phyloP scores from a whole-genome alignment of 2,113 vertebrate species.

The Tympanuchus pallidicinctus region DNA sequence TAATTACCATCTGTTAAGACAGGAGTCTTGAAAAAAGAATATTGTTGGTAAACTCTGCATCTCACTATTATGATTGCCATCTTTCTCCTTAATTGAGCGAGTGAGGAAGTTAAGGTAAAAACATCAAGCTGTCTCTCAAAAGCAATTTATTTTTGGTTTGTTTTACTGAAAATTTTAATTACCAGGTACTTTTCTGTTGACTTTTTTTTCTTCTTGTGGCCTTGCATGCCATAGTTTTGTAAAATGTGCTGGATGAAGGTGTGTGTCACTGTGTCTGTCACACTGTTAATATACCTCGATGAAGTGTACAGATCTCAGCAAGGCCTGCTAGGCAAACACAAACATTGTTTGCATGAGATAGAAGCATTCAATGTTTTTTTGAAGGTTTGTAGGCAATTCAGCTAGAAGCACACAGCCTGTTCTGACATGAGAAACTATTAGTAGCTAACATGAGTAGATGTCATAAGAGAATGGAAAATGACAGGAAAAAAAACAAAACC shows the following conservation, averaged over 20 bases:
- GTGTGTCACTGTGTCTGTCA: fast-evolving
- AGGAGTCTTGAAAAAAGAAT: background rate
- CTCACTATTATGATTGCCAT: background rate
- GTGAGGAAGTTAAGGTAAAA: background rate
- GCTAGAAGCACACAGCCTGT: background rate
- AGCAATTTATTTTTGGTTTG: background rate
- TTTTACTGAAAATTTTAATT: background rate
- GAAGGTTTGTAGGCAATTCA: background rate
- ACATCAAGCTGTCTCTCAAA: background rate
- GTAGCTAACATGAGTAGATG: background rate
- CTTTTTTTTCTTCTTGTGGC: background rate
- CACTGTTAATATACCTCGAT: background rate
- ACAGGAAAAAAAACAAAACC: background rate
- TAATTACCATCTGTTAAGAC: background rate
- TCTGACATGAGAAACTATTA: background rate
- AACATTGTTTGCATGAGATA: background rate
- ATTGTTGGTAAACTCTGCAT: background rate
- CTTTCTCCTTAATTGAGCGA: background rate
- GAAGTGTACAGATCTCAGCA: background rate
- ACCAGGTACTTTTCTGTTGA: background rate
- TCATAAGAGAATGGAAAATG: background rate
- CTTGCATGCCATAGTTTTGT: background rate
- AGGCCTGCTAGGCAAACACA: background rate
- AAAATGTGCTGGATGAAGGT: background rate
- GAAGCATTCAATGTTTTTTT: background rate